Conservation (phyloP, 2,797 vertebrate species). For the Taeniopygia guttata region DNA sequence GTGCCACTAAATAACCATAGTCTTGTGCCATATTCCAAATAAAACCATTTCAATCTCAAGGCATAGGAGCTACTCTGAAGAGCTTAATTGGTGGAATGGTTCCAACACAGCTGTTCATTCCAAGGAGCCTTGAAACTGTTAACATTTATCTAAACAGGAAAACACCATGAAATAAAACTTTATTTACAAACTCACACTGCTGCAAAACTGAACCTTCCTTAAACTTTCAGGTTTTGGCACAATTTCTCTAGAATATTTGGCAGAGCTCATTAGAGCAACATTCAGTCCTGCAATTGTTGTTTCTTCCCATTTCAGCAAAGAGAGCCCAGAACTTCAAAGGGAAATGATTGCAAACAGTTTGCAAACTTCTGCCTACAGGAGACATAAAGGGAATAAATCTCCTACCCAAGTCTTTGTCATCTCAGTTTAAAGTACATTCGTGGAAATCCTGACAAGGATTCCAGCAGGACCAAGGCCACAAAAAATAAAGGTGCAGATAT, state of each 20-base stretch:
- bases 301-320: background rate
- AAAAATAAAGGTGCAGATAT: background rate
- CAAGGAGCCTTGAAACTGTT: slow-evolving; percentile 49
- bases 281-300: background rate
- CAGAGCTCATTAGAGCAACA: background rate
- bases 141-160: slow-evolving; percentile 57
- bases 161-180: slow-evolving; percentile 47
- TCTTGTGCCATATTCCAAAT: background rate
- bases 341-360: background rate
- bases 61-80: background rate
- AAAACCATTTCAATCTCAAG: background rate
- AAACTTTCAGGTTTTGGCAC: slow-evolving; percentile 14
- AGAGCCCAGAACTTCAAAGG: background rate
- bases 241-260: background rate
- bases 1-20: background rate
- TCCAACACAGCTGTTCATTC: slow-evolving; percentile 55
- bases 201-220: slow-evolving; percentile 22
- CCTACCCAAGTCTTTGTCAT: background rate
- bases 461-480: background rate
- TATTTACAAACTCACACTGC: slow-evolving; percentile 55
- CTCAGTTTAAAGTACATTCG: background rate
- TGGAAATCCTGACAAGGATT: background rate
- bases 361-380: background rate
- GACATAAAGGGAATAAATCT: background rate
- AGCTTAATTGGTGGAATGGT: background rate